Base-by-base conservation (phyloP, 2,888 invertebrate genomes). In the Spialia ferax region DNA sequence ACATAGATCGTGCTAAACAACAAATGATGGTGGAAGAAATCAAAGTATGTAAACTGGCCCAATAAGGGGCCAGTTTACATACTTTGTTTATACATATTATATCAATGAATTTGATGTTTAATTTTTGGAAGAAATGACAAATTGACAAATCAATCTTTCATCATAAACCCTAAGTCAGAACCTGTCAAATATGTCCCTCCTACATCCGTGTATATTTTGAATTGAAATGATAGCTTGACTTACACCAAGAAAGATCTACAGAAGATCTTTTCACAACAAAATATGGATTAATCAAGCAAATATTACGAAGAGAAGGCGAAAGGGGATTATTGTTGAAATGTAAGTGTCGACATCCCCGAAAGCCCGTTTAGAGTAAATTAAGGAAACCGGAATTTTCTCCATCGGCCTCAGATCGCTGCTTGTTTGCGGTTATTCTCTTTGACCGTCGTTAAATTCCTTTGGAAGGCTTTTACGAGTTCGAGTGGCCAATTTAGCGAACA, bases 371-470 rank as follows among this genome's bases (percentile, higher is more conserved):
- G 87, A 85, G 87, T 88, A 86, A 92, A 91, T 92, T 92, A 92
- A 89, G 88, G 88, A 89, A 89, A 89, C 86, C 82, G 85, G 89
- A 89, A 89, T 90, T 92, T 90, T 88, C 91, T 87, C 84, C 84
- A 84, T 84, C 84, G 83, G 82, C 85, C 85, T 86, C 85, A 89
- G 88, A 93, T 92, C 88, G 90, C 87, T 85, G 90, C 91, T 93
- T 93, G 91, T 93, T 93, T 93, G 93, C 89, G 93, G 93, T 93
- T 92, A 93, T 92, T 89, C 93, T 89, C 92, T 93, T 93, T 93
- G 93, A 93, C 93, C 93, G 93, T 91, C 93, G 91, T 93, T 92
- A 92, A 90, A 90, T 88, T 93, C 87, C 90, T 87, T 87, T 84
- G 83, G 89, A 89, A 86, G 87, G 89, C 89, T 89, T 91, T 91